Evolutionary conservation across 2,113 vertebrate genomes (phyloP).

Genomic region (Alces alces): DNA sequence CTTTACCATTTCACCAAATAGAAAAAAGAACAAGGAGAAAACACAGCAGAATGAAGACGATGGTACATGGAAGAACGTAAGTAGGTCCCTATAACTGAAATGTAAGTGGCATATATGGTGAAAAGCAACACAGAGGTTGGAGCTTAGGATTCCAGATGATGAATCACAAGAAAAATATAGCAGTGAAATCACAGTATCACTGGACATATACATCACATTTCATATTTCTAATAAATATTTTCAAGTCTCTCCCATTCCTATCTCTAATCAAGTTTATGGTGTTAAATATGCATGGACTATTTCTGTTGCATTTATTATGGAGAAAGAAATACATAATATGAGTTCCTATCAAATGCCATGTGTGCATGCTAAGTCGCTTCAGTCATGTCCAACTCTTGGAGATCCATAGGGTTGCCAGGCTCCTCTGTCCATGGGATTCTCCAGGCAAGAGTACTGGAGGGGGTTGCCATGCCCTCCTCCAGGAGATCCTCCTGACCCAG

Average conservation of each 20-base stretch:
- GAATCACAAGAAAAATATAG: background rate
- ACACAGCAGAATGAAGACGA: background rate
- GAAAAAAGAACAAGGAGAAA: background rate
- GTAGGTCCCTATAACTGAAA: background rate
- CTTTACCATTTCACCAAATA: background rate
- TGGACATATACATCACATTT: background rate
- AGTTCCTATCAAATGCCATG: background rate
- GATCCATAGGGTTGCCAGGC: background rate
- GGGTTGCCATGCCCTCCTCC: background rate
- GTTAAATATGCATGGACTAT: background rate
- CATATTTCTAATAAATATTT: background rate
- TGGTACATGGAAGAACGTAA: background rate
- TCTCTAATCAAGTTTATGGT: background rate
- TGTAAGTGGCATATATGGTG: fast-evolving
- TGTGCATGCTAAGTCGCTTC: background rate
- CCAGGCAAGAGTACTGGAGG: background rate
- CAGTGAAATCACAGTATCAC: background rate
- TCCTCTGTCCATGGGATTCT: background rate
- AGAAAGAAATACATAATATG: background rate
- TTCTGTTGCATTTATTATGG: background rate
- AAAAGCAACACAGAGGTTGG: background rate
- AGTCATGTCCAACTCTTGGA: background rate
- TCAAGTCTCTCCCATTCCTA: background rate
- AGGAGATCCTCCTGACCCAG: background rate
- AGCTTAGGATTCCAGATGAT: background rate